These are phyloP conservation scores for Euphydryas editha DNA, from an alignment of 2,888 invertebrate species.

Conservation along the genomic window DNA sequence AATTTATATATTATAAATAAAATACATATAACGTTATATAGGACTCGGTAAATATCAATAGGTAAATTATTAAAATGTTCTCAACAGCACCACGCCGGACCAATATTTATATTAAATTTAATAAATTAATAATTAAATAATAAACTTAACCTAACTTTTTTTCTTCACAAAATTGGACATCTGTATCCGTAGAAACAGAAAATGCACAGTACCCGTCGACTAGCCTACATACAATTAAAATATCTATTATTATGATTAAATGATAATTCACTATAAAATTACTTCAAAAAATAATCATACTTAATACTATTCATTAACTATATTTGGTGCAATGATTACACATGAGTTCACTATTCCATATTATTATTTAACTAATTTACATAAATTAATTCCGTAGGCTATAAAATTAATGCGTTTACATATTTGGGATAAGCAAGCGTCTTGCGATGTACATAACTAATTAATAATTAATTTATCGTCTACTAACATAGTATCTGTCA, in stretches of 20 bases:
- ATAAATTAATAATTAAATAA: slow-evolving; percentile 34
- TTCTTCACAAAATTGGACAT: slow-evolving; percentile 80
- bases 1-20: slow-evolving; percentile 44
- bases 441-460: slow-evolving; percentile 38
- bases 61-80: slow-evolving; percentile 46
- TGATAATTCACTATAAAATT: slow-evolving; percentile 9
- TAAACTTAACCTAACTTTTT: slow-evolving; percentile 53
- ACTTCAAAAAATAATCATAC: slow-evolving; percentile 20
- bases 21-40: slow-evolving; percentile 46
- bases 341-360: slow-evolving; percentile 21
- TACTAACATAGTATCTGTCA: slow-evolving; percentile 53
- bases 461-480: slow-evolving; percentile 40
- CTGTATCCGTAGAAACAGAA: slow-evolving; percentile 54
- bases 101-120: slow-evolving; percentile 43
- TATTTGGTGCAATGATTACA: slow-evolving; percentile 40
- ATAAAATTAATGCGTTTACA: slow-evolving; percentile 40
- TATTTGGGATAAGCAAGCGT: slow-evolving; percentile 46
- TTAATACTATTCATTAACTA: slow-evolving; percentile 12
- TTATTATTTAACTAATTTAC: slow-evolving; percentile 40
- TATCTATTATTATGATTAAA: slow-evolving; percentile 44
- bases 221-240: slow-evolving; percentile 65
- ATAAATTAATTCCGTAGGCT: slow-evolving; percentile 25
- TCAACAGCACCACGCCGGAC: slow-evolving; percentile 65
- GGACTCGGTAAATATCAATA: slow-evolving; percentile 40
- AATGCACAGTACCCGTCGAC: slow-evolving; percentile 83